These are phyloP conservation scores for Antheraea yamamai DNA, from an alignment of 2,888 invertebrate genomes.

Conservation along the genomic window DNA sequence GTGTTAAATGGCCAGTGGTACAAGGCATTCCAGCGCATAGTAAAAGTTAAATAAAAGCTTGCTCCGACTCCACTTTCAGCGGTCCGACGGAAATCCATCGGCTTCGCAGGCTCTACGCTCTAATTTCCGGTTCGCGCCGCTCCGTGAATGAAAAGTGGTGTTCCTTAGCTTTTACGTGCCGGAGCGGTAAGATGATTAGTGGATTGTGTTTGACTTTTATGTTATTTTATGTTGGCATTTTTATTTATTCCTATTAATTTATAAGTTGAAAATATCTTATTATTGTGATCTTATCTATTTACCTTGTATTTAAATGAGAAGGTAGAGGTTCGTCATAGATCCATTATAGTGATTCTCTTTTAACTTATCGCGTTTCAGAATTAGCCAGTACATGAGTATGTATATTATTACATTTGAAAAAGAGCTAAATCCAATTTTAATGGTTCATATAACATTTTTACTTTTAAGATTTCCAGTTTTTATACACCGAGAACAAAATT, in stretches of 20 bases:
- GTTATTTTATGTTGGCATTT: background rate
- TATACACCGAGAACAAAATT: too few relatives aligned
- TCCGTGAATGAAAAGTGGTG: slow-evolving; percentile 43
- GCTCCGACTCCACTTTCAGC: slow-evolving; percentile 36
- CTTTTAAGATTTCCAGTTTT: too few relatives aligned
- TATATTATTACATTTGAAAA: too few relatives aligned
- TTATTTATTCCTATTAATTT: background rate
- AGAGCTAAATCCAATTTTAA: too few relatives aligned
- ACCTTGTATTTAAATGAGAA: background rate
- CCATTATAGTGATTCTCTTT: too few relatives aligned
- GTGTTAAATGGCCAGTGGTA: slow-evolving; percentile 12
- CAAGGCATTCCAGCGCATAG: slow-evolving; percentile 33
- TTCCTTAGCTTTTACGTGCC: slow-evolving; percentile 28
- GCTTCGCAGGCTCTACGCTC: slow-evolving; percentile 52
- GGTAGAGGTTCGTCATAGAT: too few relatives aligned
- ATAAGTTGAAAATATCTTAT: background rate
- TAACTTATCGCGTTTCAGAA: too few relatives aligned
- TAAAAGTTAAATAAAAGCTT: slow-evolving; percentile 57
- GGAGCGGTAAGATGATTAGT: slow-evolving; percentile 15
- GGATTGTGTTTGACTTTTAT: slow-evolving; percentile 16
- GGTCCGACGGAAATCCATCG: slow-evolving; percentile 58
- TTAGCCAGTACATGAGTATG: too few relatives aligned
- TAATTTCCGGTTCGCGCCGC: slow-evolving; percentile 55
- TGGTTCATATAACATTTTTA: too few relatives aligned
- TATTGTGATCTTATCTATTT: background rate